Evolutionary conservation across 2,113 vertebrate species (phyloP), one percentile per base, ranked within the genome.

Genomic region (Etia nguti): DNA sequence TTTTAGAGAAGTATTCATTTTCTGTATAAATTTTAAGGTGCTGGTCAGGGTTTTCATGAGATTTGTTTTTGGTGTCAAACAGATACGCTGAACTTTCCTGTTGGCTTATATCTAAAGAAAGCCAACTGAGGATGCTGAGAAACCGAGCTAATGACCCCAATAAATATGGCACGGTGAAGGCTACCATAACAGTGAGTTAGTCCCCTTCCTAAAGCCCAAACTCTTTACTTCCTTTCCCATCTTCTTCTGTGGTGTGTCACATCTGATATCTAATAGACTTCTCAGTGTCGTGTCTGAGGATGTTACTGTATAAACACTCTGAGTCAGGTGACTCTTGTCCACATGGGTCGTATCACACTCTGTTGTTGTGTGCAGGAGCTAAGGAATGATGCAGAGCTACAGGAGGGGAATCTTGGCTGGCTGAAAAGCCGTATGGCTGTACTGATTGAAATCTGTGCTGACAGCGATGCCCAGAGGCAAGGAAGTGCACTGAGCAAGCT

Each of bases 331-430:
- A 83, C 50, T 24, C 18, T 52, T 82, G 60, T 84, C 65, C 83
- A 48, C 79, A 85, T 12, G 12, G 8, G 8, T 41, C 80, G 6
- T 38, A 41, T 89, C 65, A 80, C 81, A 46, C 56, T 84, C 12
- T 52, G n/a, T 57, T 68, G 9, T 54, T 75, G 18, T 55, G 41
- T 92, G 10, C 86, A 99, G 98, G 97, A 97, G 93, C 96, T 99
- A 87, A 97, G 97, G 87, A 96, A 95, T 24, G 96, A 96, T 31
- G 94, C 97, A 11, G 96, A 96, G 90, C 96, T 97, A 43, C 96
- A 98, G 92, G 97, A 97, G 48, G 97, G 98, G 84, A 97, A 96
- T 79, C 95, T 98, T 10, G 95, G 93, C 90, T 99, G 98, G 97
- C 90, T 99, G 87, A 98, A 98, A 94, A 96, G 97, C 31, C 98